Evolutionary conservation across 1,140 invertebrate genomes (phyloP), one percentile per base, ranked within the genome.

Genomic region (Triops longicaudatus): DNA sequence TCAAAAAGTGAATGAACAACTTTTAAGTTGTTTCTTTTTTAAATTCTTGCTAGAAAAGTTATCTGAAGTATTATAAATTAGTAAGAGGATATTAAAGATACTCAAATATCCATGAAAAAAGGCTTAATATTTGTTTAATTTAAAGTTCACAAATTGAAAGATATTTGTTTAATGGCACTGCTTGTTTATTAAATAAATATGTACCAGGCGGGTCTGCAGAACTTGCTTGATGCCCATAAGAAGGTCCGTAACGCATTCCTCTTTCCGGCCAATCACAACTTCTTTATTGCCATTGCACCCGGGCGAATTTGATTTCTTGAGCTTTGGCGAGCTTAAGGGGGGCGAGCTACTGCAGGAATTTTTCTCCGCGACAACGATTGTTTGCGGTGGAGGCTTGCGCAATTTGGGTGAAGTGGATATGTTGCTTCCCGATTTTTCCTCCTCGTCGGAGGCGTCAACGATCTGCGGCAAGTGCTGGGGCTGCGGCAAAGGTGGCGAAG

Each of bases 381-480:
- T 22, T 22, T 63, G 50, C 17, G 14, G 17, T 4, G 50, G 14
- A 7, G 22, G 50, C 50, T 17, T 22, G 50, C 17, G 3, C 26
- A n/a, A 26, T 4, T 73, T 37, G 7, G 41, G 73, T 27, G 44
- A 26, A 22, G 73, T 31, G 31, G 72, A 9, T 73, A 37, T 37
- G 7, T 28, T 14, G 37, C 28, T 12, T 17, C 11, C n/a, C 22
- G 37, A 71, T 73, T 63, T 28, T 26, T 10, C 31, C 26, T 27
- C 31, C 42, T 37, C 76, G 71, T 41, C 17, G 37, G 31, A 37
- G 37, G 41, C 12, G 63, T 26, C 22, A 26, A 73, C 11, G 37
- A 37, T 72, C 44, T 7, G 75, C 1, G 41, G 31, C 31, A 72
- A 22, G 82, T 85, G 84, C 82, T 84, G 83, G 81, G 82, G 84